Conservation (phyloP, 2,113 vertebrate species). For the Zosterops pallidus region DNA sequence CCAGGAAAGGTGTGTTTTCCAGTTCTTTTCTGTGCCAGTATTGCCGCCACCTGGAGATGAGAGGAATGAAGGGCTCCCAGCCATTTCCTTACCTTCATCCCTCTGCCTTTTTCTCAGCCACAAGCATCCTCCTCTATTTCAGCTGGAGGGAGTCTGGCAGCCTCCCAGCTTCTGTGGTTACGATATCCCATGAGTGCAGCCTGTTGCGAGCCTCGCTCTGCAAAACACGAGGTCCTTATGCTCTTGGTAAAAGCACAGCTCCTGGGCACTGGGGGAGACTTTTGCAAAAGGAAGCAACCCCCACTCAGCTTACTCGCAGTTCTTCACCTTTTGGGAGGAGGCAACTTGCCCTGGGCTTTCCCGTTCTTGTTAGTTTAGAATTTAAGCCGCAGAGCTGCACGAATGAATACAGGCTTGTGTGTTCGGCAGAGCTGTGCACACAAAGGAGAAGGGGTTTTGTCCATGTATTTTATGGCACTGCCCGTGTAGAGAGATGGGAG, state of each 20-base stretch:
- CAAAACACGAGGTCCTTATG: accelerated
- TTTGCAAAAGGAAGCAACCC: not conserved
- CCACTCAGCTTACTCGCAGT: not conserved
- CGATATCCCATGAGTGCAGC: accelerated
- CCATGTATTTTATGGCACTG: slow-evolving; percentile 18
- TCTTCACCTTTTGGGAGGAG: not conserved
- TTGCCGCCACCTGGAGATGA: slow-evolving; percentile 61
- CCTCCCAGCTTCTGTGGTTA: slow-evolving; percentile 1
- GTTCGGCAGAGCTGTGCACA: not conserved
- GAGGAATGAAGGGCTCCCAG: slow-evolving; percentile 36
- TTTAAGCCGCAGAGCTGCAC: not conserved
- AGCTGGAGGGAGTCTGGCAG: slow-evolving; percentile 26
- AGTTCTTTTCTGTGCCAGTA: slow-evolving; percentile 31
- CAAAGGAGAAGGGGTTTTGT: not conserved
- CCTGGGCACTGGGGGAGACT: not conserved
- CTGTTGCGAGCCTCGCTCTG: not conserved
- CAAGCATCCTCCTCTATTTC: not conserved
- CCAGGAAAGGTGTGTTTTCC: slow-evolving; percentile 11
- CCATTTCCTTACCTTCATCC: not conserved
- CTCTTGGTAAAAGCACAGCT: not conserved
- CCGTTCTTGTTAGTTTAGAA: not conserved
- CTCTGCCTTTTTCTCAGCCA: not conserved
- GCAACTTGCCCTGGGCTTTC: slow-evolving; percentile 32
- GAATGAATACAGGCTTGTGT: not conserved
- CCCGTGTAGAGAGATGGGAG: not conserved